Percentiles rank a stretch among this genome's conserved stretches.
Evolutionary conservation across 2,797 vertebrate species (phyloP).

Genomic region (Heteromormyrus szaboi): DNA sequence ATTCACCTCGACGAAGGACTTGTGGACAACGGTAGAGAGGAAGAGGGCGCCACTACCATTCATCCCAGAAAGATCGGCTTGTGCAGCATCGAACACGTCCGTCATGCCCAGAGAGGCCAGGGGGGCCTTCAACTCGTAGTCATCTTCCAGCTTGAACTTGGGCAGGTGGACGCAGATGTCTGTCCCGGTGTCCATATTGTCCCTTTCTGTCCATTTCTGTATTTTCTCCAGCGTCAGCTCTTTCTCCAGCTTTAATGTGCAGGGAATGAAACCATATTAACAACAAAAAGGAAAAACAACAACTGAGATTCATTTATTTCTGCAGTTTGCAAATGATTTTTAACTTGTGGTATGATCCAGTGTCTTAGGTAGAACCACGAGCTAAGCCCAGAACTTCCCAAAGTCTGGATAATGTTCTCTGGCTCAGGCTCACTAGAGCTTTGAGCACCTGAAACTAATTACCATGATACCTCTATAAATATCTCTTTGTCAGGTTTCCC

Average conservation of each 20-base stretch:
- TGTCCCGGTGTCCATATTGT: slow-evolving; percentile 49
- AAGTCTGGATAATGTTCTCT: not conserved
- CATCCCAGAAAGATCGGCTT: slow-evolving; percentile 82
- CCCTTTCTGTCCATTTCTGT: slow-evolving; percentile 70
- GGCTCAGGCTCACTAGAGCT: not conserved
- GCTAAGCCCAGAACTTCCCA: not conserved
- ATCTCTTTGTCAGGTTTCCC: not conserved
- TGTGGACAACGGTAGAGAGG: slow-evolving; percentile 80
- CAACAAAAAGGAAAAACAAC: not conserved
- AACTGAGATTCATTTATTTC: not conserved
- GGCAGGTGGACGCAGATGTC: slow-evolving; percentile 72
- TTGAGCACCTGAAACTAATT: not conserved
- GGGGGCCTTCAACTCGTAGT: slow-evolving; percentile 64
- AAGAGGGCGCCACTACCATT: slow-evolving; percentile 65
- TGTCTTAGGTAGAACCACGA: not conserved
- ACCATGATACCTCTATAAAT: not conserved
- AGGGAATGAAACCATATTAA: slow-evolving; percentile 21
- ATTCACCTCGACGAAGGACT: slow-evolving; percentile 87
- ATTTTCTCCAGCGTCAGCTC: slow-evolving; percentile 71
- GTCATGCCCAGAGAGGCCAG: slow-evolving; percentile 68
- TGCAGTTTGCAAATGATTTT: not conserved
- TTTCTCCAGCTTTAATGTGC: slow-evolving; percentile 69
- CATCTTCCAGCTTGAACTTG: slow-evolving; percentile 81
- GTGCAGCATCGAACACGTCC: slow-evolving; percentile 64
- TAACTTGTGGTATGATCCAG: not conserved